These are phyloP conservation scores for Saturnia pavonia DNA, from an alignment of 2,888 invertebrate genomes.

Conservation along the genomic window DNA sequence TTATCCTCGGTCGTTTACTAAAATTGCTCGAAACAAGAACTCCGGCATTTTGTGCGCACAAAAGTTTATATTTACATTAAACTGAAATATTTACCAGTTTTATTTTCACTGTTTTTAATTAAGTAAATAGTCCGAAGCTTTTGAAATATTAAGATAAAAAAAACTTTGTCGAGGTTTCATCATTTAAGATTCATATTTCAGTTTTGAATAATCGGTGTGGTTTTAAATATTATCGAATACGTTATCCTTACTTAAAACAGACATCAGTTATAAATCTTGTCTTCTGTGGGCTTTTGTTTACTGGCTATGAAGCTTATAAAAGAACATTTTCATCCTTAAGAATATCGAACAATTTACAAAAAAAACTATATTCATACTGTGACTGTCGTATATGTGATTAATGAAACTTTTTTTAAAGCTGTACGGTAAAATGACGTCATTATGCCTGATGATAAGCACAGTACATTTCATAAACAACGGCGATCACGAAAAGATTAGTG, in stretches of 20 bases:
- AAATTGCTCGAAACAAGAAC: background rate
- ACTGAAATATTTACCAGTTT: background rate
- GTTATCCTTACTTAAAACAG: background rate
- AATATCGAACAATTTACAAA: background rate
- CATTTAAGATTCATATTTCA: constrained; percentile 5
- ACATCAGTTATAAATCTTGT: background rate
- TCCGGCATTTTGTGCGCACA: background rate
- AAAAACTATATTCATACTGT: background rate
- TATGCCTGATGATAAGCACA: too few relatives aligned
- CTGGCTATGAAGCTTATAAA: background rate
- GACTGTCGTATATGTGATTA: too few relatives aligned
- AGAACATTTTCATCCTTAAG: background rate
- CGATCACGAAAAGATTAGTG: too few relatives aligned
- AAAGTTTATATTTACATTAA: background rate
- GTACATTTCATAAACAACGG: too few relatives aligned
- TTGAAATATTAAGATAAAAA: background rate
- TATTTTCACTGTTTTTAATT: constrained; percentile 5
- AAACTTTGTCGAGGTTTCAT: background rate
- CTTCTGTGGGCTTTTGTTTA: background rate
- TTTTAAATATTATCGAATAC: background rate
- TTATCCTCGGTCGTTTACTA: background rate
- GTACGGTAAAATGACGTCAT: too few relatives aligned
- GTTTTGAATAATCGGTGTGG: background rate
- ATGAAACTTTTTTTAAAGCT: too few relatives aligned
- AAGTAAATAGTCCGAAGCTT: background rate